Base-by-base conservation (phyloP, 2,888 invertebrate species). In the Drepana falcataria region DNA sequence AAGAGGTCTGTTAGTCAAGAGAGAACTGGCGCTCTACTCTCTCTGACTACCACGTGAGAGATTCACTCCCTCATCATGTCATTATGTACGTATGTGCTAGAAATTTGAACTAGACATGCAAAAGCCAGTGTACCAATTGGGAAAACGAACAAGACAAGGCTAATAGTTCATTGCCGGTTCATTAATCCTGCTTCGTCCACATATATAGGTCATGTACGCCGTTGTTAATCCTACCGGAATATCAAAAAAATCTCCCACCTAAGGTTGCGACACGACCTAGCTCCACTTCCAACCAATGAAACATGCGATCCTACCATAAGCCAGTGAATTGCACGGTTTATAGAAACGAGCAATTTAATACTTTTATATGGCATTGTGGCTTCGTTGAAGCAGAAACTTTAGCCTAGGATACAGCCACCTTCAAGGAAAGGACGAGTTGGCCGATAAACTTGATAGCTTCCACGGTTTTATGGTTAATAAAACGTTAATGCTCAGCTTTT, bases 241-340 rank as follows among this genome's bases (percentile, higher is more conserved):
- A 70, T 71, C 54, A 67, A 73, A 44, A 68, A 69, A 69, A 63
- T 49, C 54, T 60, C 61, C 54, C 55, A 59, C 57, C 57, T 68
- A 73, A 83, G 81, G 82, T 70, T 79, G 65, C 61, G 79, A 67
- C 76, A 75, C 68, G 85, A 81, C 86, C 85, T 85, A 86, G 86
- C 65, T 65, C 85, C 64, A 84, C 64, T 73, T 78, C 56, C 56
- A 51, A 51, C 53, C 52, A n/a, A 34, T 54, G 49, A 33, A 35
- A 35, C 44, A 52, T 47, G 52, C 55, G 47, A 35, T 52, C 35
- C 33, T 34, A 35, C 47, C 47, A 51, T 55, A 52, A 55, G 55
- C 53, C 54, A 35, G 47, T 49, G 53, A 54, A 56, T 58, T 44
- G 44, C 54, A 34, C 7, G 40, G 40, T 51, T 49, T 40, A 49